These are phyloP conservation scores for Myotis lucifugus DNA, from an alignment of 2,113 vertebrate genomes.

Conservation along the genomic window DNA sequence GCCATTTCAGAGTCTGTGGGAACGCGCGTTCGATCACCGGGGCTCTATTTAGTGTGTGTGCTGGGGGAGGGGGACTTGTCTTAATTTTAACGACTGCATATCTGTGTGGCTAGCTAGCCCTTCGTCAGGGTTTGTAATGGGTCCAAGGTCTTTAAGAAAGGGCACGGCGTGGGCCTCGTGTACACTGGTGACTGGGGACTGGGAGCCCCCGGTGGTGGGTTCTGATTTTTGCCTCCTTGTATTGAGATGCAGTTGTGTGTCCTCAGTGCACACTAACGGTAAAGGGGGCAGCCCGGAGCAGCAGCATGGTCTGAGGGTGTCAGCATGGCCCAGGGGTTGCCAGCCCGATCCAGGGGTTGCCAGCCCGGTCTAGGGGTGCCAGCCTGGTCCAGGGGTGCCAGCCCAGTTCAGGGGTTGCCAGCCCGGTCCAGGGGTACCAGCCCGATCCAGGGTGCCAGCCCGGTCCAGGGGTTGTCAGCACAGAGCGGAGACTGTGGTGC, in stretches of 20 bases:
- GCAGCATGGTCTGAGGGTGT: neutral
- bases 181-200: rapidly evolving
- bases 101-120: neutral
- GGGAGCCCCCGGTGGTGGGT: neutral
- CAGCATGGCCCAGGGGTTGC: neutral
- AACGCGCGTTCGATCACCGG: rapidly evolving
- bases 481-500: neutral
- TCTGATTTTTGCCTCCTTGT: neutral
- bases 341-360: neutral
- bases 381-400: rapidly evolving
- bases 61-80: too few species aligned
- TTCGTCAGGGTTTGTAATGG: neutral
- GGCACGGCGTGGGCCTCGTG: rapidly evolving
- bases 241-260: neutral
- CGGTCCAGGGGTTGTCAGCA: too few species aligned
- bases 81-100: neutral
- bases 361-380: neutral
- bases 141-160: neutral
- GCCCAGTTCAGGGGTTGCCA: neutral
- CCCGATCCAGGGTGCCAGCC: too few species aligned
- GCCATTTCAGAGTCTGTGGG: neutral
- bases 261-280: rapidly evolving
- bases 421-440: neutral
- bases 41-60: neutral
- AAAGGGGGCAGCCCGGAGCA: neutral